A percentile compares a stretch with the other conserved stretches of the same genome.
Evolutionary conservation across 2,888 invertebrate genomes (phyloP).

Genomic region (Labia minor): DNA sequence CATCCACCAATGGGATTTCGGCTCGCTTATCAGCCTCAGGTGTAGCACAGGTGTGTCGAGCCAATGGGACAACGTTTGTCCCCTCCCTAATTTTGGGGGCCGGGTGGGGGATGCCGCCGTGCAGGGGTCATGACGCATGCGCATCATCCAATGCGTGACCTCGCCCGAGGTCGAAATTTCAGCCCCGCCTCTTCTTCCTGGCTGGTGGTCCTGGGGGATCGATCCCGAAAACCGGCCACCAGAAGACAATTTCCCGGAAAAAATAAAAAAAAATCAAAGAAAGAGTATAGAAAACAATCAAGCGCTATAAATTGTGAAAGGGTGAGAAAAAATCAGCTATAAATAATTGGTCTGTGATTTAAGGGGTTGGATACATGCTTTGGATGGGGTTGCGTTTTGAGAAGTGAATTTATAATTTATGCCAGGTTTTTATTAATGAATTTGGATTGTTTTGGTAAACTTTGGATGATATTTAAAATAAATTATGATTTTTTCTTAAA

Average conservation of each 20-base stretch:
- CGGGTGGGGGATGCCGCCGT: neutral
- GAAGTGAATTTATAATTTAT: no score
- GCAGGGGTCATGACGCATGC: neutral
- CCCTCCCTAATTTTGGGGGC: neutral
- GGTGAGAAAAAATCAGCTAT: neutral
- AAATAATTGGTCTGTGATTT: neutral
- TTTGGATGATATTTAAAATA: no score
- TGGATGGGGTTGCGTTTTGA: no score
- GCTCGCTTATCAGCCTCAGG: neutral
- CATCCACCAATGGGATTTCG: no score
- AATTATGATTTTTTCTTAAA: no score
- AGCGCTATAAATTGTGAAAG: neutral
- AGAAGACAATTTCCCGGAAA: no score
- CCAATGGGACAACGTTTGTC: neutral
- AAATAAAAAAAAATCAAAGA: neutral
- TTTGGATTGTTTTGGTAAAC: no score
- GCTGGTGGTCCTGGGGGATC: neutral
- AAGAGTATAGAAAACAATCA: conserved; percentile 13
- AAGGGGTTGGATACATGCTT: no score
- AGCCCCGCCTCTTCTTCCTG: neutral
- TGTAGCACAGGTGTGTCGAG: neutral
- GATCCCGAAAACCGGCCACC: neutral
- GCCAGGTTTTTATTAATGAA: no score
- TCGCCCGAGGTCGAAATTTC: neutral
- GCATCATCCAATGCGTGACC: neutral